phyloP scores from a whole-genome alignment of 2,797 vertebrate genomes.

The Antrozous pallidus region DNA sequence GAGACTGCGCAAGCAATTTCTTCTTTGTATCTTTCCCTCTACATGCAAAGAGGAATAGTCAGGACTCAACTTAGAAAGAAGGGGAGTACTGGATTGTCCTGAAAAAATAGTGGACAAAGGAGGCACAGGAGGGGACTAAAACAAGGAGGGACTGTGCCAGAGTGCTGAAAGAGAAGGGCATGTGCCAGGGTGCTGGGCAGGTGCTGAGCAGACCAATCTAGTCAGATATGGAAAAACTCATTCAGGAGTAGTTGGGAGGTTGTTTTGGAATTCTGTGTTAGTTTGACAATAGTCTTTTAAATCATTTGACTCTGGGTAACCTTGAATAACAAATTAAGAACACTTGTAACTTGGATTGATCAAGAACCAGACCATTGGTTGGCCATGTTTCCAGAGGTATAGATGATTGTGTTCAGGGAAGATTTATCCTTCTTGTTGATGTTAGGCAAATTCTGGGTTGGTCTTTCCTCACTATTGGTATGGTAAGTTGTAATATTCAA shows the following conservation, averaged over 20 bases:
- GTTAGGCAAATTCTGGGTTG: neutral
- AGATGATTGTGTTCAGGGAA: neutral
- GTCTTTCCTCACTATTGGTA: neutral
- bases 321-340: constrained; percentile 3
- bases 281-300: neutral
- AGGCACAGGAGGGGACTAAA: neutral
- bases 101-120: neutral
- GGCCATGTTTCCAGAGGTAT: neutral
- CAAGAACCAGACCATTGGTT: neutral
- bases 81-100: neutral
- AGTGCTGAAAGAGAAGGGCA: neutral
- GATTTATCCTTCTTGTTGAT: neutral
- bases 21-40: neutral
- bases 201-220: neutral
- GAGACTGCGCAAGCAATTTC: neutral
- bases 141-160: neutral
- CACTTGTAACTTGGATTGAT: neutral
- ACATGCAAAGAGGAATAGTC: neutral
- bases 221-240: neutral
- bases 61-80: neutral
- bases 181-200: neutral
- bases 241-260: neutral
- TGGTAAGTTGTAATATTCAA: neutral
- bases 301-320: neutral
- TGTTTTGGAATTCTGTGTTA: neutral